phyloP scores from a whole-genome alignment of 2,888 invertebrate species.

The Epinotia ramella region DNA sequence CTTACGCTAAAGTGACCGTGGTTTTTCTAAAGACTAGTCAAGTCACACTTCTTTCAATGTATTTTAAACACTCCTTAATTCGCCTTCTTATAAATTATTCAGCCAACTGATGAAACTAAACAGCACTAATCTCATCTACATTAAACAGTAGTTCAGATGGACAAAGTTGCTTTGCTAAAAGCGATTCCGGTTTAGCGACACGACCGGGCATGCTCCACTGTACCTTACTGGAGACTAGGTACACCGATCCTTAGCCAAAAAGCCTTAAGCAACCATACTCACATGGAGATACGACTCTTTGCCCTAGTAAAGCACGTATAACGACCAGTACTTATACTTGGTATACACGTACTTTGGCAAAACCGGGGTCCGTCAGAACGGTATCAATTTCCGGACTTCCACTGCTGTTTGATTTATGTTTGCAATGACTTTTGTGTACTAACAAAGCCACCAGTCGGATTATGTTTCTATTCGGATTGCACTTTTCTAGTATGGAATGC shows the following conservation, averaged over 20 bases:
- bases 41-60: background rate
- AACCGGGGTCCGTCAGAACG: slow-evolving; percentile 64
- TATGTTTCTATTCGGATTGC: slow-evolving; percentile 32
- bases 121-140: slow-evolving; percentile 19
- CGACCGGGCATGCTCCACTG: slow-evolving; percentile 28
- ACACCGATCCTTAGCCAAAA: background rate
- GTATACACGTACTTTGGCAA: slow-evolving; percentile 52
- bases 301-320: background rate
- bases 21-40: background rate
- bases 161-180: slow-evolving; percentile 42
- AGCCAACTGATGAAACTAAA: slow-evolving; percentile 22
- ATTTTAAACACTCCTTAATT: slow-evolving; percentile 12
- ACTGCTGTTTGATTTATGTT: slow-evolving; percentile 76
- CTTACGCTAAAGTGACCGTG: too few species aligned
- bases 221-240: slow-evolving; percentile 3
- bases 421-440: slow-evolving; percentile 63
- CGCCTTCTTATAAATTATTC: slow-evolving; percentile 6
- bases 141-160: slow-evolving; percentile 30
- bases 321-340: slow-evolving; percentile 20
- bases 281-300: background rate
- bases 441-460: slow-evolving; percentile 40
- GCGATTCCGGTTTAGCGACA: slow-evolving; percentile 41
- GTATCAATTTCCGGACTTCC: slow-evolving; percentile 78
- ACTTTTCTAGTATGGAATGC: slow-evolving; percentile 29
- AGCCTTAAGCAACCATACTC: background rate